Percentiles rank a stretch among this genome's conserved stretches.
These are phyloP conservation scores for Chrysocyon brachyurus DNA, from an alignment of 2,797 vertebrate genomes.

Conservation along the genomic window DNA sequence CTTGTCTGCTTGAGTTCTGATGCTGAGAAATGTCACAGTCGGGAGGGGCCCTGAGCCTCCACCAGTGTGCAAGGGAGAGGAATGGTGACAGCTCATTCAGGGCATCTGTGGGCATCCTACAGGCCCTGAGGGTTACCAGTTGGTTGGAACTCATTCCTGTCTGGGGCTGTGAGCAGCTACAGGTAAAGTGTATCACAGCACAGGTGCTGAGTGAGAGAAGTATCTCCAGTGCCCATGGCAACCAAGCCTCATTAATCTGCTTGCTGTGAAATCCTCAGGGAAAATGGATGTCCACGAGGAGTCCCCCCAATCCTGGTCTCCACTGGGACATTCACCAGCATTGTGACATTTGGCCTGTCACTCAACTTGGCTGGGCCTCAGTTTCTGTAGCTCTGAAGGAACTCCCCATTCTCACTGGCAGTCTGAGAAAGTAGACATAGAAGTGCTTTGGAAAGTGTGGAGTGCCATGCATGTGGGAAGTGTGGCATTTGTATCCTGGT, in stretches of 20 bases:
- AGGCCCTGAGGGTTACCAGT: neutral
- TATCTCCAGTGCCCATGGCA: neutral
- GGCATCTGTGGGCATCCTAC: constrained; percentile 63
- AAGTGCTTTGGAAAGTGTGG: neutral
- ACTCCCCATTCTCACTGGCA: neutral
- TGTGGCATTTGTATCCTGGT: neutral
- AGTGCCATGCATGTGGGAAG: too few relatives aligned
- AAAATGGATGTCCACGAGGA: neutral
- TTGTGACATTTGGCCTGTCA: neutral
- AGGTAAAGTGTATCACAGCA: constrained; percentile 70
- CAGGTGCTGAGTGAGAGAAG: constrained; percentile 13
- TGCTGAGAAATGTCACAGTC: constrained; percentile 85
- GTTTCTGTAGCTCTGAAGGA: neutral
- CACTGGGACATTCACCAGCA: neutral
- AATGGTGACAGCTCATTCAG: constrained; percentile 31
- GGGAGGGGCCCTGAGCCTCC: constrained; percentile 84
- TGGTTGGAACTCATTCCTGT: neutral
- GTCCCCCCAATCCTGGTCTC: neutral
- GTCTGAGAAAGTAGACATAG: neutral
- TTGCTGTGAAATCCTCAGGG: neutral
- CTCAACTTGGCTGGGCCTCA: neutral
- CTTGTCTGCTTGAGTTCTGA: constrained; percentile 86
- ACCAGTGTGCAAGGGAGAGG: constrained; percentile 69
- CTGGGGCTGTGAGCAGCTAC: neutral
- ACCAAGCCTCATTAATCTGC: neutral